Evolutionary conservation across 1,140 invertebrate species (phyloP).

Genomic region (Trichoplusia ni): DNA sequence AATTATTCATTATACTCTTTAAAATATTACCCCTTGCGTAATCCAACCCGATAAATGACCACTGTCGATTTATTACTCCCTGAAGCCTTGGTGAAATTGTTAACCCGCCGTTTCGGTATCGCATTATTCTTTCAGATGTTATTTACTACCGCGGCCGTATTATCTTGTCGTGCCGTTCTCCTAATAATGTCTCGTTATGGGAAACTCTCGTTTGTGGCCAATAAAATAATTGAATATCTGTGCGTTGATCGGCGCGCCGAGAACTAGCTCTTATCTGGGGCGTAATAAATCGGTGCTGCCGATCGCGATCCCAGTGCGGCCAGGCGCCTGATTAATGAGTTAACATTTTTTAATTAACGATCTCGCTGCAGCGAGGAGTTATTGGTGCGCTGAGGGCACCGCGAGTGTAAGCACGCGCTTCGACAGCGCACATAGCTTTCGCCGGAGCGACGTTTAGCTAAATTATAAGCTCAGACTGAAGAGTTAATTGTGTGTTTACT

Average conservation of each 20-base stretch:
- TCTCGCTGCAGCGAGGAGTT: constrained; percentile 26
- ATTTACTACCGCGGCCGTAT: not conserved
- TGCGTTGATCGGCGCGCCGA: constrained; percentile 14
- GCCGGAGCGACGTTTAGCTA: constrained; percentile 37
- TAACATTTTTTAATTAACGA: constrained; percentile 61
- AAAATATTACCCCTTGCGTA: constrained; percentile 27
- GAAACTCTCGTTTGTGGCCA: constrained; percentile 30
- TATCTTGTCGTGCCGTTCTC: constrained; percentile 6
- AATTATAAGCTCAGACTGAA: constrained; percentile 51
- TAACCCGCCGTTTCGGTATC: not conserved
- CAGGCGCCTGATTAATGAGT: constrained; percentile 56
- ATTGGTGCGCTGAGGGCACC: constrained; percentile 21
- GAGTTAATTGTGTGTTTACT: constrained; percentile 59
- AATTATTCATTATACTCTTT: constrained; percentile 13
- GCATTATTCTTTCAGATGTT: constrained; percentile 1
- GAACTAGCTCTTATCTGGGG: constrained; percentile 47
- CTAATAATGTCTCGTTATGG: constrained; percentile 42
- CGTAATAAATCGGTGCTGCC: constrained; percentile 52
- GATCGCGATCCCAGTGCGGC: constrained; percentile 47
- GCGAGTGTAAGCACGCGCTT: constrained; percentile 21
- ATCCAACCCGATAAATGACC: constrained; percentile 31
- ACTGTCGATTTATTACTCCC: constrained; percentile 30
- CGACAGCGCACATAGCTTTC: constrained; percentile 40
- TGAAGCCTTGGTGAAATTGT: not conserved
- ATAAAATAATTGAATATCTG: constrained; percentile 44